Base-by-base conservation (phyloP, 1,140 invertebrate species). In the Cylas formicarius region DNA sequence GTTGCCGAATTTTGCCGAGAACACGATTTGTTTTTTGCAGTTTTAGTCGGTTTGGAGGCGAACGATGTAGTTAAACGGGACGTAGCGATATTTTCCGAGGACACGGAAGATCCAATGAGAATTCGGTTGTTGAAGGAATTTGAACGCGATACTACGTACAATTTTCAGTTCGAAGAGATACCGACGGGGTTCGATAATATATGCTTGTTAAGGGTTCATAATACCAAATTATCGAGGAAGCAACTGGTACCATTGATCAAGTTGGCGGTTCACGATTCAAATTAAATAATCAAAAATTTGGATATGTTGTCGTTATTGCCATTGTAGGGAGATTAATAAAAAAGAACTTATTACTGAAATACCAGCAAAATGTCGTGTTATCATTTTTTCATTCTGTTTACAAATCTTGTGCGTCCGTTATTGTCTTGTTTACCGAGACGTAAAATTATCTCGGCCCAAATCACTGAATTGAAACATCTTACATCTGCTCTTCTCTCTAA, bases 161-260 rank as follows among this genome's bases (percentile, higher is more conserved):
- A 55, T 4, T 51, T 62, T 42, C 3, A 26, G 16, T 48, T 60
- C 61, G 50, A 60, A 38, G 44, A 61, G 62, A 37, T 50, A 42
- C 14, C 53, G 47, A 59, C 51, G 38, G 50, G 48, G 56, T 42
- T 51, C 37, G 13, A 37, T 42, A 44, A 56, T 57, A 44, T 53
- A 18, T 66, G 70, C 29, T 72, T 76, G 37, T 52, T 59, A 14
- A 75, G 78, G 48, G 55, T 43, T 2, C 38, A 61, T 40, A 78
- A 80, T 61, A 49, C 73, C 5, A 67, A 67, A 51, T 66, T 68
- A 16, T 73, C 76, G 14, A 66, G 78, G 19, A 81, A 81, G 64
- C 76, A 80, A 58, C 71, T 81, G 48, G 50, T 80, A 40, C 77
- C 77, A 19, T 66, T 80, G 40, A 57, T 80, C 44, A 71, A 70